Base-by-base conservation (phyloP, 2,113 vertebrate genomes). In the Lonchura striata region DNA sequence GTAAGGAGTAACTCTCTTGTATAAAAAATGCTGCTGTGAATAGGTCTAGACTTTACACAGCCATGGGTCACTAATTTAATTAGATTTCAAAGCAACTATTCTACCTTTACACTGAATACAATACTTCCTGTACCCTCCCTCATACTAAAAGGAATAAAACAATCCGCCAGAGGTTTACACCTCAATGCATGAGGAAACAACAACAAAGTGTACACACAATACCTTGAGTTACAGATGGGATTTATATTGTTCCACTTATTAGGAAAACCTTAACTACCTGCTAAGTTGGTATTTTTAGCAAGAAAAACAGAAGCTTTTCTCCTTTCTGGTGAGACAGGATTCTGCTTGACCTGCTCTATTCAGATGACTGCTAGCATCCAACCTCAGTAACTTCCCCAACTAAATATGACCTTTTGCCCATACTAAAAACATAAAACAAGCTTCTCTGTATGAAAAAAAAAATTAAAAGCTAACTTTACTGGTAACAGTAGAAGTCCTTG, bases 21-120 rank as follows among this genome's bases (percentile, higher is more conserved):
- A 86, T 85, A 94, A 95, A 82, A 91, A 92, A 88, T 59, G 71
- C 53, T 93, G 57, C 76, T 90, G 59, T 96, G 93, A 97, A 97
- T 95, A 93, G 87, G 95, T 94, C 97, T 96, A 97, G 96, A 97
- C 97, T 97, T 96, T 94, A 93, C 92, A 96, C 82, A 95, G 97
- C 94, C 91, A 97, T 83, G 96, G 94, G 92, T 97, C 96, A 96
- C 92, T 96, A 97, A 97, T 96, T 96, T 96, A 97, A 98, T 97
- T 97, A 97, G 90, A 96, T 97, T 98, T 98, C 94, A 97, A 98
- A 97, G 96, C 95, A 85, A 91, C 88, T 92, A 90, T 85, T 95
- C 93, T 95, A 95, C 96, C 90, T 97, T 97, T 97, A 96, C 94
- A 92, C 77, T 88, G 95, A 97, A 97, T 87, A 96, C 96, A 96